A percentile compares a stretch with the other conserved stretches of the same genome.
Evolutionary conservation across 2,797 vertebrate species (phyloP).

Genomic region (Myotis findleyi): DNA sequence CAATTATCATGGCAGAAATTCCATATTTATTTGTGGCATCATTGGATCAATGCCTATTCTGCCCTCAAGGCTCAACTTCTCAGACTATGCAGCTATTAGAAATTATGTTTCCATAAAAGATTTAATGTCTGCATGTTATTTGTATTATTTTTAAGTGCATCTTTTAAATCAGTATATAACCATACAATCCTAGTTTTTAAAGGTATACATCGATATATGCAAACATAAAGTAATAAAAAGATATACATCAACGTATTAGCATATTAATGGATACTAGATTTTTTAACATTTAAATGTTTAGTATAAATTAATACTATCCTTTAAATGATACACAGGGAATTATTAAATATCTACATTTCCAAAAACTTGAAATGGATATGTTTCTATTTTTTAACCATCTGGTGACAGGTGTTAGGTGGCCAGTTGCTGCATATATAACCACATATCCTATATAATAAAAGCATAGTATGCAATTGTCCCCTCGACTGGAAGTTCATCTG

Average conservation of each 20-base stretch:
- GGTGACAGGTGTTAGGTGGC: neutral
- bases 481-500: too few relatives aligned
- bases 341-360: neutral
- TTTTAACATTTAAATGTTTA: neutral
- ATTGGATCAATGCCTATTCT: neutral
- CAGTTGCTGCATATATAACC: neutral
- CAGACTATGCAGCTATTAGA: neutral
- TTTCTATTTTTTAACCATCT: neutral
- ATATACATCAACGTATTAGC: neutral
- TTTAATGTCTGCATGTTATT: neutral
- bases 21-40: neutral
- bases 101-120: neutral
- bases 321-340: neutral
- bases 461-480: too few relatives aligned
- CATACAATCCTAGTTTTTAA: neutral
- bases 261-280: neutral
- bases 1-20: neutral
- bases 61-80: neutral
- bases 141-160: slow-evolving; percentile 16
- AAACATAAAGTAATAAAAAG: neutral
- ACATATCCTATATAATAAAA: neutral
- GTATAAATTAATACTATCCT: neutral
- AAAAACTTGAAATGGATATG: neutral
- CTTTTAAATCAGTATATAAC: neutral
- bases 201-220: neutral